Evolutionary conservation across 2,113 vertebrate species (phyloP), one percentile per base, ranked within the genome.

Genomic region (Zeus faber): DNA sequence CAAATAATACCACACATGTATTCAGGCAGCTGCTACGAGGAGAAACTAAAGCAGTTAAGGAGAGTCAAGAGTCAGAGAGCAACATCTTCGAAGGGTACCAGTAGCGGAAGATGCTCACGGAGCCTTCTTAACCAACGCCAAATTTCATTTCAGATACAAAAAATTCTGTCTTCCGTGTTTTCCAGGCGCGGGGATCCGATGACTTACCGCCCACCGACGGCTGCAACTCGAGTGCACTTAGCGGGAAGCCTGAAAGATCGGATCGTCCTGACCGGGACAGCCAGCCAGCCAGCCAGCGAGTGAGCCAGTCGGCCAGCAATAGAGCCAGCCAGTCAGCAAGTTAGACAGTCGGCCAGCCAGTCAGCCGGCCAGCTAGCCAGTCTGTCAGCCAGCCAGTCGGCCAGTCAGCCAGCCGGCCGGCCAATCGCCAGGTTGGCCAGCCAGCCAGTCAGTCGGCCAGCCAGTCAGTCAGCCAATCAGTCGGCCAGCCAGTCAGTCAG

Each of bases 401-500:
- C 63, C 71, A 67, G 62, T 59, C 61, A 80, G 79, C 72, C 74
- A 50, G 50, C 51, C 67, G 80, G 72, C 3, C 8, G 14, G 27
- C 58, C 61, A 74, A n/a, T n/a, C n/a, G n/a, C n/a, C n/a, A n/a
- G n/a, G 74, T 22, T 20, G 26, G 10, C 58, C 54, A 46, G 20
- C 52, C 41, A 66, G 59, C 60, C 56, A 61, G 67, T n/a, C n/a
- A n/a, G n/a, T n/a, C n/a, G n/a, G n/a, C n/a, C n/a, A 45, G 18
- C 21, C 79, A 62, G 73, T 41, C 65, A 54, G 41, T 65, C 71
- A 67, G 62, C 56, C 61, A 80, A 76, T 72, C 74, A 50, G 50
- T 54, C 67, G 80, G 72, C 3, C 8, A 22, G 27, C 58, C 61
- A 74, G 74, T 22, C 22, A 31, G 10, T 58, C 54, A 46, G 20